A percentile compares a stretch with the other conserved stretches of the same genome.
These are phyloP conservation scores for Daktulosphaira vitifoliae DNA, from an alignment of 1,140 invertebrate genomes.

Conservation along the genomic window DNA sequence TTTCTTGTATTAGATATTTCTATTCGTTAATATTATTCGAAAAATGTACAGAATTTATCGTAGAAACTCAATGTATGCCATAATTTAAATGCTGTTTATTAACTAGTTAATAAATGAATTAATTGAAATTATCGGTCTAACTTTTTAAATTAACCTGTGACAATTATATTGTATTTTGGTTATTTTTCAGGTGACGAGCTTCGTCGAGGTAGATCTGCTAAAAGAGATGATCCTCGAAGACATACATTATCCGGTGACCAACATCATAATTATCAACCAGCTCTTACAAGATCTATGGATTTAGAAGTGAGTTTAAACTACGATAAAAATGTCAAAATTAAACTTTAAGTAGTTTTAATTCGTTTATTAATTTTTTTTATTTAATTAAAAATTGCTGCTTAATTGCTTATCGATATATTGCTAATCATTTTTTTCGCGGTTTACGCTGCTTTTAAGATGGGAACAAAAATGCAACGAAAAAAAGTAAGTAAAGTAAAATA, in stretches of 20 bases:
- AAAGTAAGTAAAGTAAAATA: constrained; percentile 47
- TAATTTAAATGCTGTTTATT: no score
- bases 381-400: no score
- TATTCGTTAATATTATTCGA: no score
- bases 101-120: no score
- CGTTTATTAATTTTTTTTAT: no score
- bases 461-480: constrained; percentile 49
- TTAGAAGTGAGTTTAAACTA: constrained; percentile 50
- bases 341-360: no score
- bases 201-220: constrained; percentile 27
- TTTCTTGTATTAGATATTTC: no score
- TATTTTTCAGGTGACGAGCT: constrained; percentile 31
- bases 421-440: constrained; percentile 36
- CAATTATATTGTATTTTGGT: not conserved
- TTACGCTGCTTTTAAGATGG: constrained; percentile 45
- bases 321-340: not conserved
- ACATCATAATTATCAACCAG: constrained; percentile 47
- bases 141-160: no score
- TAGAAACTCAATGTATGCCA: no score
- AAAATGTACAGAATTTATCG: no score
- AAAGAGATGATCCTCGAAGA: constrained; percentile 56
- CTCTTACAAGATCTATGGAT: constrained; percentile 52
- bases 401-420: constrained; percentile 3
- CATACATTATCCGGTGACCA: constrained; percentile 60
- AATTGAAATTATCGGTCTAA: no score